Evolutionary conservation across 2,113 vertebrate genomes (phyloP).

Genomic region (Chaetorhynchus papuensis): DNA sequence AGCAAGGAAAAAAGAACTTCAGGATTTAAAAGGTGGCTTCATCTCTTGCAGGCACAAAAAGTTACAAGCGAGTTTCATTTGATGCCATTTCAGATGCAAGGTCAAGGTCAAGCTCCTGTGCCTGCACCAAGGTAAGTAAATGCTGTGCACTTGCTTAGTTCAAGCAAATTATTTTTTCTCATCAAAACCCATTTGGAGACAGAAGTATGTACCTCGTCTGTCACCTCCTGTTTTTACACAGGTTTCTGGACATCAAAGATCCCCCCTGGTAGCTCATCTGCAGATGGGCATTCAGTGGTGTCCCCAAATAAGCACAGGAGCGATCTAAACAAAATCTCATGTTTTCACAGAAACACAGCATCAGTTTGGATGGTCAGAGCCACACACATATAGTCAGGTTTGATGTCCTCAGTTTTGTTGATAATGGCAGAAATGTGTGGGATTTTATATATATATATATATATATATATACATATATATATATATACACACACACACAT

Average conservation of each 20-base stretch:
- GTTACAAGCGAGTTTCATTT: neutral
- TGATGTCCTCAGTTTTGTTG: neutral
- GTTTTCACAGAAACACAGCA: neutral
- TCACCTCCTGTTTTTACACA: neutral
- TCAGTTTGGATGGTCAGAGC: neutral
- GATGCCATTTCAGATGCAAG: neutral
- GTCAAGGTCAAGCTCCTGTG: neutral
- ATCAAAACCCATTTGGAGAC: neutral
- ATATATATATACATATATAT: neutral
- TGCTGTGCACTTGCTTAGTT: neutral
- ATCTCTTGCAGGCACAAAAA: neutral
- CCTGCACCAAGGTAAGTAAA: neutral
- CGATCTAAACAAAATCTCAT: neutral
- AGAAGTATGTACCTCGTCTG: neutral
- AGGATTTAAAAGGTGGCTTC: neutral
- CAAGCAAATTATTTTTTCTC: neutral
- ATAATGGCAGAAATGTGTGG: neutral
- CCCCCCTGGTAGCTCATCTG: neutral
- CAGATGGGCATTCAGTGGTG: neutral
- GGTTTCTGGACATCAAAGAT: neutral
- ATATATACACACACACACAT: no score
- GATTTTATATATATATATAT: neutral
- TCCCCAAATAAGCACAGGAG: neutral
- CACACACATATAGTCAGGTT: neutral
- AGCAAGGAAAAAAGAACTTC: neutral